phyloP scores from a whole-genome alignment of 2,888 invertebrate species.

The Calameuta pallipes region DNA sequence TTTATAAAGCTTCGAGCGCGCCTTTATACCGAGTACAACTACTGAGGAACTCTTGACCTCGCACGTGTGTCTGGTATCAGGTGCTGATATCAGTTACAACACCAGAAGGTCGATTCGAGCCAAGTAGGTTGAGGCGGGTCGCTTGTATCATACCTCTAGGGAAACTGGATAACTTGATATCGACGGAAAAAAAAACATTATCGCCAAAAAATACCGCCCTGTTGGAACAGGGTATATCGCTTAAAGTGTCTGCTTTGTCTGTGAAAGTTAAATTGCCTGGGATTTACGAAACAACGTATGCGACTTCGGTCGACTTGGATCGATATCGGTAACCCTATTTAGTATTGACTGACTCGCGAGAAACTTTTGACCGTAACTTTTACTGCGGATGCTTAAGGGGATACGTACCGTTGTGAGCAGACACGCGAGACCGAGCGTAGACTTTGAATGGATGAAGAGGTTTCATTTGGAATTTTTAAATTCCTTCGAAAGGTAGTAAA shows the following conservation, averaged over 20 bases:
- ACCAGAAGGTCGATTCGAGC: slow-evolving; percentile 22
- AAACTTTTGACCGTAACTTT: not conserved
- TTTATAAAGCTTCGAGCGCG: not conserved
- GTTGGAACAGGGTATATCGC: not conserved
- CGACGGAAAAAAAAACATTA: not conserved
- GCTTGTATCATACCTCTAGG: slow-evolving; percentile 14
- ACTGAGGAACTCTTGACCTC: slow-evolving; percentile 23
- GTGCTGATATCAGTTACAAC: slow-evolving; percentile 32
- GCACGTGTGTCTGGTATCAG: slow-evolving; percentile 35
- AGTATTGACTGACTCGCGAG: not conserved
- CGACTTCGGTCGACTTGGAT: not conserved
- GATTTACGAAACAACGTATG: not conserved
- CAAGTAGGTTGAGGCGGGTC: slow-evolving; percentile 23
- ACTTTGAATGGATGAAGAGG: not conserved
- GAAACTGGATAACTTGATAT: slow-evolving; percentile 15
- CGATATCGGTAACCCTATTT: not conserved
- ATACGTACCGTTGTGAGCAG: not conserved
- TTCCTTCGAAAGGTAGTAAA: not conserved
- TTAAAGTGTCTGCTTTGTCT: not conserved
- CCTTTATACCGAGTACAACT: not conserved
- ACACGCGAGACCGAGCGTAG: not conserved
- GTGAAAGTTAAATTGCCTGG: not conserved
- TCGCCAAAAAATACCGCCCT: not conserved
- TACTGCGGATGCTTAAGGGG: not conserved
- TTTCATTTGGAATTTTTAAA: not conserved